Evolutionary conservation across 2,113 vertebrate species (phyloP).

Genomic region (Corythornis cristatus): DNA sequence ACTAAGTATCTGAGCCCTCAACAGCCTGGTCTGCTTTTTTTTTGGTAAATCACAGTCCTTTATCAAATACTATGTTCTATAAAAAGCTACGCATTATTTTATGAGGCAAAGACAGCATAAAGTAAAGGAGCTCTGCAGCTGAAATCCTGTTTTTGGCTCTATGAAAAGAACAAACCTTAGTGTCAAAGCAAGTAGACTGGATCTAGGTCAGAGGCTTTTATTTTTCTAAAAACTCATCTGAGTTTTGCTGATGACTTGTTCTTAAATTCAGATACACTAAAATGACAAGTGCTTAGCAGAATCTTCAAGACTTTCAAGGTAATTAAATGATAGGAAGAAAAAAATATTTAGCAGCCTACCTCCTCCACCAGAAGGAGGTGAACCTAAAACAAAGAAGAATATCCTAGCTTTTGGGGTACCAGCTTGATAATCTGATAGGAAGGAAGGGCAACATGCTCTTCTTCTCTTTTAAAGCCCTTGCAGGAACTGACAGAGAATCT

Average conservation of each 20-base stretch:
- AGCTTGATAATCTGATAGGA: background rate
- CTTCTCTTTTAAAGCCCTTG: background rate
- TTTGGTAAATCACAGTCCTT: background rate
- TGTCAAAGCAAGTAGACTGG: background rate
- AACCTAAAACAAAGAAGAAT: background rate
- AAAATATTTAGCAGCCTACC: background rate
- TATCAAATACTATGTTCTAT: background rate
- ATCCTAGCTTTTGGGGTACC: background rate
- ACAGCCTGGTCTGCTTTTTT: background rate
- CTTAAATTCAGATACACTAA: background rate
- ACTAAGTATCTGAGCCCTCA: background rate
- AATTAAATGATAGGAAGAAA: background rate
- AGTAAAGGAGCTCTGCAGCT: background rate
- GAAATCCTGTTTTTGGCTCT: slow-evolving; percentile 5
- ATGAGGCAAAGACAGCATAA: slow-evolving; percentile 10
- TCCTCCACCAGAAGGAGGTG: background rate
- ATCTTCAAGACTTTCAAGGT: background rate
- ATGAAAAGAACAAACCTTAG: background rate
- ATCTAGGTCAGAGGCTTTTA: slow-evolving; percentile 20
- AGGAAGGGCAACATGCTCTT: background rate
- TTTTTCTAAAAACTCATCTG: background rate
- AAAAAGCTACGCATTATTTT: background rate
- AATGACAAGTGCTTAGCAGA: background rate
- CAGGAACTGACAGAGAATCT: background rate
- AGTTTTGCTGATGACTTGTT: background rate